Base-by-base conservation (phyloP, 2,797 vertebrate genomes). In the Enoplosus armatus region DNA sequence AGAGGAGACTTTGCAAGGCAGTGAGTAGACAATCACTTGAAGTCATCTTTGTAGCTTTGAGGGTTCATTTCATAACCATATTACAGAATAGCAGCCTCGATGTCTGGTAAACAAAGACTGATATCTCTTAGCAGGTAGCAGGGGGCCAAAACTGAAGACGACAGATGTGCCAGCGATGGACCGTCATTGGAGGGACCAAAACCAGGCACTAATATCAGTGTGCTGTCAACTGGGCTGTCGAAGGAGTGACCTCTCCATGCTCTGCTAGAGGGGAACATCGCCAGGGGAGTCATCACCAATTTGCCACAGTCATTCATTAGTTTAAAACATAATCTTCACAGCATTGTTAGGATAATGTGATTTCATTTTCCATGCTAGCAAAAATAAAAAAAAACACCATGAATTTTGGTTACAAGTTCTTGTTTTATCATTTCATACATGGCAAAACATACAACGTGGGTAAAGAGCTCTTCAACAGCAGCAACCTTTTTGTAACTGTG, bases 171-270 rank as follows among this genome's bases (percentile, higher is more conserved):
- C 60, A 11, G 66, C 8, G 14, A 75, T 81, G 10, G 62, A 70
- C 8, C 89, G 77, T 55, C 71, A 74, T 2, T 71, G 72, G 75
- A 82, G 93, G 68, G 92, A 93, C 48, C 63, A 92, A 53, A 88
- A 86, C 39, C 56, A 91, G 6, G 88, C 86, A 0, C 62, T 95
- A 59, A 85, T 87, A 61, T 72, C 77, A 27, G 68, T 33, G 51
- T 96, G 95, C 82, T 96, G 95, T 84, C 82, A 93, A 62, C 51
- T 80, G 14, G 95, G 94, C 75, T 95, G 95, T 75, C 84, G 66
- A 64, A 93, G 87, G 76, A 94, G 80, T 12, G 94, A 95, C 73
- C 90, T 96, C 69, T 82, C 83, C 39, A 80, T 83, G 62, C 89
- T 96, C 85, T 95, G 95, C 90, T 95, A 90, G 85, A 67, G 51